Percentiles rank a stretch among this genome's conserved stretches.
Evolutionary conservation across 2,797 vertebrate species (phyloP).

Genomic region (Morelia viridis): DNA sequence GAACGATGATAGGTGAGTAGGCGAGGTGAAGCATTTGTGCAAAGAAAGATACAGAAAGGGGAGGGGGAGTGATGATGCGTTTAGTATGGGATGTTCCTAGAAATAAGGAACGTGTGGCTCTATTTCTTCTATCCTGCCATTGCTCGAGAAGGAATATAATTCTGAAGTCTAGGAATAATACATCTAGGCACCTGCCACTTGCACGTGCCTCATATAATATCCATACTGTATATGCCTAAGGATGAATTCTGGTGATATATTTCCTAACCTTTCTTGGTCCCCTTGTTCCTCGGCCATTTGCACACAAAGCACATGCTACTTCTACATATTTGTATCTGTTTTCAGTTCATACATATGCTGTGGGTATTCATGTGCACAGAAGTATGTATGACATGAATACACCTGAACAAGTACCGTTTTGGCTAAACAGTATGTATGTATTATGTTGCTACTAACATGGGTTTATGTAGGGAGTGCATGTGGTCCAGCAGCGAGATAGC

Average conservation of each 20-base stretch:
- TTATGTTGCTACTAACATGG: neutral
- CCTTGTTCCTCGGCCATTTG: neutral
- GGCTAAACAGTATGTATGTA: no score
- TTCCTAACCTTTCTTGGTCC: neutral
- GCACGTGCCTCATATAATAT: neutral
- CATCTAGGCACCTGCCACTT: neutral
- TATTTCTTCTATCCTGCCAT: neutral
- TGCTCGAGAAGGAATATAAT: neutral
- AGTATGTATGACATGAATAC: neutral
- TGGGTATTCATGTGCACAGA: no score
- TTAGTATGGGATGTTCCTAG: neutral
- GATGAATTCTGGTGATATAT: neutral
- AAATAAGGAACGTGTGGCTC: neutral
- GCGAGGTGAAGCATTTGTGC: neutral
- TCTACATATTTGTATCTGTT: neutral
- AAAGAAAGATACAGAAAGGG: neutral
- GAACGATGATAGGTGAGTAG: constrained; percentile 78
- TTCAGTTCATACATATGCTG: no score
- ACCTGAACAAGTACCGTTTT: no score
- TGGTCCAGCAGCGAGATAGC: neutral
- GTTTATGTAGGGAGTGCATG: neutral
- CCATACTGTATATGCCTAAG: neutral
- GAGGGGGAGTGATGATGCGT: neutral
- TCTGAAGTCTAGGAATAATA: neutral
- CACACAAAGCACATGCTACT: neutral